These are phyloP conservation scores for Biston betularia DNA, from an alignment of 2,888 invertebrate species.

Conservation along the genomic window DNA sequence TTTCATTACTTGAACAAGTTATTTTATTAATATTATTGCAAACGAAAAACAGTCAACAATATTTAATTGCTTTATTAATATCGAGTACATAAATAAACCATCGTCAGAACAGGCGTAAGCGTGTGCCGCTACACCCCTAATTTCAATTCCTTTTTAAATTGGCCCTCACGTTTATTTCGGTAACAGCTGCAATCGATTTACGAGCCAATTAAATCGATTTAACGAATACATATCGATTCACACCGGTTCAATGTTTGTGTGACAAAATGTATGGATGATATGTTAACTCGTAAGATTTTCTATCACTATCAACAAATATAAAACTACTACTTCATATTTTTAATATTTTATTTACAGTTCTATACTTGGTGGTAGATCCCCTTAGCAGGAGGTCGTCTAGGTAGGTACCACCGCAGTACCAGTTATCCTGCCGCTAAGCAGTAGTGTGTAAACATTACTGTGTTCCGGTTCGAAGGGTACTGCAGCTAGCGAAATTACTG, in stretches of 20 bases:
- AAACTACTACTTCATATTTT: too few relatives aligned
- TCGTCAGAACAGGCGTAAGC: slow-evolving; percentile 34
- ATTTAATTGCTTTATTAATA: slow-evolving; percentile 40
- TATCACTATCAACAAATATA: too few relatives aligned
- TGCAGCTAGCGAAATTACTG: too few relatives aligned
- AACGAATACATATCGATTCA: slow-evolving; percentile 42
- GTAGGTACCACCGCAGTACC: too few relatives aligned
- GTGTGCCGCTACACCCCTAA: slow-evolving; percentile 64
- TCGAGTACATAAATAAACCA: slow-evolving; percentile 49
- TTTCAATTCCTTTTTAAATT: slow-evolving; percentile 75
- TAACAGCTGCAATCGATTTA: slow-evolving; percentile 76
- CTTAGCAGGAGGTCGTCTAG: too few relatives aligned
- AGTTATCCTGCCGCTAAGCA: too few relatives aligned
- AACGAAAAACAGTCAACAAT: slow-evolving; percentile 12
- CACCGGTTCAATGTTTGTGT: slow-evolving; percentile 34
- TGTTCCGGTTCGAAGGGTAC: too few relatives aligned
- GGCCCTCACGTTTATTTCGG: slow-evolving; percentile 73
- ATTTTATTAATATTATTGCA: slow-evolving; percentile 1
- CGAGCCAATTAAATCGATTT: slow-evolving; percentile 71
- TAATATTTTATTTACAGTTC: too few relatives aligned
- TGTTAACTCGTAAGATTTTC: background rate
- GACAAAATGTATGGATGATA: slow-evolving; percentile 21
- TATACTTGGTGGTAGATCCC: too few relatives aligned
- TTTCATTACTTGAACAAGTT: background rate
- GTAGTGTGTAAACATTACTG: too few relatives aligned